Evolutionary conservation across 2,113 vertebrate genomes (phyloP).

Genomic region (Lethenteron reissneri): DNA sequence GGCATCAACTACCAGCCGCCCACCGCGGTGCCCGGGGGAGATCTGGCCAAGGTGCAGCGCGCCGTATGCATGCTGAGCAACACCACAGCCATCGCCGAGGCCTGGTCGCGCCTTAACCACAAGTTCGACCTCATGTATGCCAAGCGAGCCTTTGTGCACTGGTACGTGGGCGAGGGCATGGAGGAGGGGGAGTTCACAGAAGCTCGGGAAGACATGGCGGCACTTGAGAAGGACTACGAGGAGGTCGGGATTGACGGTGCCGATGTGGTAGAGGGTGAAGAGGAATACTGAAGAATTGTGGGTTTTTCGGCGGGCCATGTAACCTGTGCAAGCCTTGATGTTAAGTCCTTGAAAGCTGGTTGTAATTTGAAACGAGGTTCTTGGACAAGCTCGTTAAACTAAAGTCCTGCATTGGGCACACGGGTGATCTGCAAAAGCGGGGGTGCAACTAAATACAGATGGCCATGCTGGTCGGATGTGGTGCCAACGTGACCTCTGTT

Average conservation of each 20-base stretch:
- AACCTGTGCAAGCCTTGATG: too few species aligned
- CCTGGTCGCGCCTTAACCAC: conserved; percentile 8
- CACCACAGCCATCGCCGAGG: conserved; percentile 7
- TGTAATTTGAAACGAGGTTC: too few species aligned
- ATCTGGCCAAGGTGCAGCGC: conserved; percentile 8
- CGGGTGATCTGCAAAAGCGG: too few species aligned
- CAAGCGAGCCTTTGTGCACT: conserved; percentile 10
- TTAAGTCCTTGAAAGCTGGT: too few species aligned
- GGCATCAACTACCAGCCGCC: conserved; percentile 10
- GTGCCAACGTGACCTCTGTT: too few species aligned
- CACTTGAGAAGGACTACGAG: conserved; percentile 8
- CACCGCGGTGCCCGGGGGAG: conserved; percentile 8
- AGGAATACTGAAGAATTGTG: neutral
- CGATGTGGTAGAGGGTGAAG: neutral
- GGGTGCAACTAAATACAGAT: too few species aligned
- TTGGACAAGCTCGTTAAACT: too few species aligned
- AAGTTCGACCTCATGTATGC: conserved; percentile 9
- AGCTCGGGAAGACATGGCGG: conserved; percentile 7
- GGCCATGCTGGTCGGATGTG: too few species aligned
- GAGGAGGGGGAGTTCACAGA: conserved; percentile 9
- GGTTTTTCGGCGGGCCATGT: too few species aligned
- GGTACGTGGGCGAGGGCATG: conserved; percentile 9
- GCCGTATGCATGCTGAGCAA: conserved; percentile 9
- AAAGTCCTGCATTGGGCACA: too few species aligned
- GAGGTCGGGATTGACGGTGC: neutral